Evolutionary conservation across 2,888 invertebrate genomes (phyloP).

Genomic region (Rhodophaea formosa): DNA sequence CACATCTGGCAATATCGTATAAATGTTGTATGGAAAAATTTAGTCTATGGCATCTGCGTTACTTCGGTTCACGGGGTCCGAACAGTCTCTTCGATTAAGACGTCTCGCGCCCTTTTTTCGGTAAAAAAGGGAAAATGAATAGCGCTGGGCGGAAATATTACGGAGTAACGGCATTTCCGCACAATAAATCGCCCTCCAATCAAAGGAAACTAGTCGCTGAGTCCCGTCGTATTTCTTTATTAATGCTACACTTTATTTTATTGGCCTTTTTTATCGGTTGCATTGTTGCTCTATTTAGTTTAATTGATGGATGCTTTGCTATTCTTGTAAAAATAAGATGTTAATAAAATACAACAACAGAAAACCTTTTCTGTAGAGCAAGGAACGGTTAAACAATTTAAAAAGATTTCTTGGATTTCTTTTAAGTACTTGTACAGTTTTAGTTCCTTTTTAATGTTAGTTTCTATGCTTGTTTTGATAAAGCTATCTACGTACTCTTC

Average conservation of each 20-base stretch:
- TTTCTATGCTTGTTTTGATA: too few species aligned
- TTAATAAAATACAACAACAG: too few species aligned
- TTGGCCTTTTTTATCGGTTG: conserved; percentile 70
- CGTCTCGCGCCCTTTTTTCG: conserved; percentile 78
- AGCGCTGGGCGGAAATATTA: conserved; percentile 79
- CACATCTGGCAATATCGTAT: conserved; percentile 8
- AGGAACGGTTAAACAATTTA: too few species aligned
- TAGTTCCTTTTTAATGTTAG: too few species aligned
- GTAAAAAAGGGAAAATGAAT: conserved; percentile 79
- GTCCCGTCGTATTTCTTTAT: conserved; percentile 72
- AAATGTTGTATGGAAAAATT: not conserved
- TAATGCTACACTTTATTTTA: conserved; percentile 79
- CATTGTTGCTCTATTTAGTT: conserved; percentile 66
- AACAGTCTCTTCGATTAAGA: conserved; percentile 67
- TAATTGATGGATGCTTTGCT: conserved; percentile 53
- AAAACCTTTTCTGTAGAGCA: too few species aligned
- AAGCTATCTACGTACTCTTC: too few species aligned
- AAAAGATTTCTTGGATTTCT: too few species aligned
- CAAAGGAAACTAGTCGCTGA: conserved; percentile 69
- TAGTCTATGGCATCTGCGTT: conserved; percentile 30
- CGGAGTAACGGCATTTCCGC: conserved; percentile 80
- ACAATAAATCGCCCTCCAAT: conserved; percentile 80
- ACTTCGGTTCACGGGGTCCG: conserved; percentile 27
- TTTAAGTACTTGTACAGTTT: too few species aligned
- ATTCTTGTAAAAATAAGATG: conserved; percentile 25